Conservation (phyloP, 2,888 invertebrate species). For the Agriopis aurantiaria region DNA sequence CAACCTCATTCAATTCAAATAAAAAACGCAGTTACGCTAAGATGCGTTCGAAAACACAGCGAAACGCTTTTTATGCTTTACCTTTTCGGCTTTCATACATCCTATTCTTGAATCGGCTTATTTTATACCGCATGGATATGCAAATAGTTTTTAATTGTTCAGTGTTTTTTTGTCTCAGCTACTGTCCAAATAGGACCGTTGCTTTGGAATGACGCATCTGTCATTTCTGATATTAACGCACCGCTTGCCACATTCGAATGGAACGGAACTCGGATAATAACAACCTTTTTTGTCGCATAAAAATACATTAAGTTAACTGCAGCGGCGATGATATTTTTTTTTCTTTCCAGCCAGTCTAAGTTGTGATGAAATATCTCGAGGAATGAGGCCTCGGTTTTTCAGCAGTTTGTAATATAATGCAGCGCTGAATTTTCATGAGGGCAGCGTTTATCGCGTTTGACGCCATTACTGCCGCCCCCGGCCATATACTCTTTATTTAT, state of each 20-base stretch:
- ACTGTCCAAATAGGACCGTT: constrained; percentile 55
- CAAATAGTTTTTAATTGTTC: constrained; percentile 79
- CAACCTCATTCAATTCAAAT: constrained; percentile 69
- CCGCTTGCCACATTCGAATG: constrained; percentile 67
- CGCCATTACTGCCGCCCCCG: constrained; percentile 68
- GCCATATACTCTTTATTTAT: constrained; percentile 72
- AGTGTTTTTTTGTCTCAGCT: constrained; percentile 61
- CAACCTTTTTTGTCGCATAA: constrained; percentile 63
- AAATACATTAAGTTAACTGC: constrained; percentile 60
- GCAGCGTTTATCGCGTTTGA: constrained; percentile 75
- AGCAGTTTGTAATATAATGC: constrained; percentile 63
- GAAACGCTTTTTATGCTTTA: constrained; percentile 50
- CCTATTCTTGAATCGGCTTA: constrained; percentile 65
- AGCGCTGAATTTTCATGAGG: constrained; percentile 82
- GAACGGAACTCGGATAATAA: constrained; percentile 69
- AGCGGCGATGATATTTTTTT: constrained; percentile 62
- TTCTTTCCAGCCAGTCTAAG: constrained; percentile 52
- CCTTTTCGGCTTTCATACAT: constrained; percentile 67
- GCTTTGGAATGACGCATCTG: constrained; percentile 79
- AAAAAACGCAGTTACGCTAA: constrained; percentile 74
- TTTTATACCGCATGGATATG: constrained; percentile 73
- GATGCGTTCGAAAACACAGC: constrained; percentile 75
- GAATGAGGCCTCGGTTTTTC: constrained; percentile 69
- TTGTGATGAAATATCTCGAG: constrained; percentile 69
- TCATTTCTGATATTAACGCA: constrained; percentile 81